Evolutionary conservation across 2,113 vertebrate species (phyloP), one percentile per base, ranked within the genome.

Genomic region (Sapajus apella): DNA sequence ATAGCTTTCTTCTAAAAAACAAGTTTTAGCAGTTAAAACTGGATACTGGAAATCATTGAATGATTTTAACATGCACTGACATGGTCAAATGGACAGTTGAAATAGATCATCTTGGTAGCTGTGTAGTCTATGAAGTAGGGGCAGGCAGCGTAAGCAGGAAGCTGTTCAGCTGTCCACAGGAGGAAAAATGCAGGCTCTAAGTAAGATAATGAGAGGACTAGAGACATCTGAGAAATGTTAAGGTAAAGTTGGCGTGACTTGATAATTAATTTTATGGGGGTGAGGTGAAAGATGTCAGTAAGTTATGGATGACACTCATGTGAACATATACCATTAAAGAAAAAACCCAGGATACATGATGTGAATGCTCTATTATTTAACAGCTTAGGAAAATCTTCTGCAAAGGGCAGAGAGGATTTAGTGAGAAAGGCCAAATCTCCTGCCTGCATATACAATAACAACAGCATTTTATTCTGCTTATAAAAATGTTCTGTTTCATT

Each of bases 321-420:
- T 68, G 76, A 97, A 84, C 21, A 75, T 23, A 93, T 3, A 56
- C 27, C 47, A 35, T 85, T 64, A 82, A 90, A 82, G 37, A 72
- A 82, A 82, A 92, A 73, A 90, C 35, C 66, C 66, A 68, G 45
- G 40, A 84, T 37, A 66, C n/a, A 75, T 66, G 37, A 27, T 1
- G 2, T 84, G 72, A 87, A 93, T 84, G 27, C n/a, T 92, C 73
- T 95, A 94, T 90, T 92, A 95, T 85, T 93, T 95, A 97, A 94
- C 11, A 81, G 80, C 80, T 97, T 95, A 96, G 23, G 72, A 90
- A 97, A 97, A 96, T 83, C 87, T 94, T 95, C 56, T 94, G 56
- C 93, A 98, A 97, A 97, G 72, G 76, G 66, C 84, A 91, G 95
- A 84, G 77, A 79, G 58, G 81, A 79, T 97, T 97, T 95, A 89